Conservation (phyloP, 1,140 invertebrate species). For the Euura lappo region DNA sequence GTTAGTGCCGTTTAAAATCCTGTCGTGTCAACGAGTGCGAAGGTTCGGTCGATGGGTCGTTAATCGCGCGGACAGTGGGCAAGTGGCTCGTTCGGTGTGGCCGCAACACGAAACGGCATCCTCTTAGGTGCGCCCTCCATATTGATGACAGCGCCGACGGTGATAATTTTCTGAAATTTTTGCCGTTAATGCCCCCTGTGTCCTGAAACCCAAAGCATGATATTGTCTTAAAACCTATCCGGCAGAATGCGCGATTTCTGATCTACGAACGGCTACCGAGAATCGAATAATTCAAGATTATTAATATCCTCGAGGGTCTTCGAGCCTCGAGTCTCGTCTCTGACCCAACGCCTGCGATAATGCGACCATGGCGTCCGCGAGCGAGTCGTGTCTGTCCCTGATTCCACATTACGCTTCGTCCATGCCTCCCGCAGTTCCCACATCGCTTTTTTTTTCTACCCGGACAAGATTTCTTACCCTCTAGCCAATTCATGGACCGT, state of each 20-base stretch:
- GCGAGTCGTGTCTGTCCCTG: neutral
- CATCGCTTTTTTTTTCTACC: neutral
- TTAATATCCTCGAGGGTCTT: neutral
- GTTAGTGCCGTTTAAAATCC: neutral
- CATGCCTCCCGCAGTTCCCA: neutral
- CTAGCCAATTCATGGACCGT: neutral
- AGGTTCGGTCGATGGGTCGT: neutral
- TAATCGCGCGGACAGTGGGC: neutral
- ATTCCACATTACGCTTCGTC: neutral
- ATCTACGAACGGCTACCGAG: slow-evolving; percentile 14
- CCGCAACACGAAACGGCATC: slow-evolving; percentile 31
- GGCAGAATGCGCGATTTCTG: slow-evolving; percentile 61
- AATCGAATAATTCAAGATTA: neutral
- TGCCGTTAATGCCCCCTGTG: slow-evolving; percentile 73
- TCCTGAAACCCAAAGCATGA: slow-evolving; percentile 66
- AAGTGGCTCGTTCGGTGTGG: slow-evolving; percentile 2
- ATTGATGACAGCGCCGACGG: slow-evolving; percentile 75
- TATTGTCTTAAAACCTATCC: slow-evolving; percentile 59
- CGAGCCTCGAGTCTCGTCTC: neutral
- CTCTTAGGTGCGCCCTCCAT: slow-evolving; percentile 58
- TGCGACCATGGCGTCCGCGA: neutral
- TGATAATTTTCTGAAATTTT: slow-evolving; percentile 75
- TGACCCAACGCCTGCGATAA: neutral
- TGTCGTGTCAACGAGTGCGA: neutral
- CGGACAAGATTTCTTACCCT: neutral